Base-by-base conservation (phyloP, 2,797 vertebrate genomes). In the Pseudomugil tenellus region DNA sequence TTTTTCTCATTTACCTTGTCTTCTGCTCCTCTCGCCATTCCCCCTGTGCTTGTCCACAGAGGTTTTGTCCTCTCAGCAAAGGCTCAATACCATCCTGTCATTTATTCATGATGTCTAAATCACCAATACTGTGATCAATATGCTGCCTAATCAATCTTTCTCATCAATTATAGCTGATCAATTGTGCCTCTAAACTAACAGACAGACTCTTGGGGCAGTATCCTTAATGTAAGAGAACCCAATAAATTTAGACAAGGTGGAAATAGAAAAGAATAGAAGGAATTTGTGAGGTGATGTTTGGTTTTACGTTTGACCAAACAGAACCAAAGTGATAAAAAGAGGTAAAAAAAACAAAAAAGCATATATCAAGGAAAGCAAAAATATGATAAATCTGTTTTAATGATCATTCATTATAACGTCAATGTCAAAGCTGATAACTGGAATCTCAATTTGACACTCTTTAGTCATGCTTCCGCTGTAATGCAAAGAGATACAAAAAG, bases 61-160 rank as follows among this genome's bases (percentile, higher is more conserved):
- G 67, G 67, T 79, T 89, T 84, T 72, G 61, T 84, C 72, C 61
- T 67, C 55, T n/a, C n/a, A 21, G 77, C 72, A 81, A 67, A 35
- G 4, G 17, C 54, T 91, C 88, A 37, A 89, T 88, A 84, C n/a
- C 25, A 13, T 49, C 48, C 80, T 85, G 87, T 85, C 86, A 84
- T 84, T 90, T 86, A 91, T 89, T 90, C 84, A 90, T 84, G 76
- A 85, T 56, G 32, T 80, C 55, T 88, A 85, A 88, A 91, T 90
- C 87, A 85, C 84, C 89, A 83, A 90, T 90, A 87, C 69, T 58
- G 48, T 54, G 70, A 86, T 92, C 91, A 65, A 91, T 92, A 60
- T 0, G 11, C 60, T 70, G 56, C 77, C 73, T 19, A 23, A 81
- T 92, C 89, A 21, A 90, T 89, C 21, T 34, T 53, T 37, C 70